Evolutionary conservation across 1,140 invertebrate species (phyloP), one percentile per base, ranked within the genome.

Genomic region (Bombus soroeensis): DNA sequence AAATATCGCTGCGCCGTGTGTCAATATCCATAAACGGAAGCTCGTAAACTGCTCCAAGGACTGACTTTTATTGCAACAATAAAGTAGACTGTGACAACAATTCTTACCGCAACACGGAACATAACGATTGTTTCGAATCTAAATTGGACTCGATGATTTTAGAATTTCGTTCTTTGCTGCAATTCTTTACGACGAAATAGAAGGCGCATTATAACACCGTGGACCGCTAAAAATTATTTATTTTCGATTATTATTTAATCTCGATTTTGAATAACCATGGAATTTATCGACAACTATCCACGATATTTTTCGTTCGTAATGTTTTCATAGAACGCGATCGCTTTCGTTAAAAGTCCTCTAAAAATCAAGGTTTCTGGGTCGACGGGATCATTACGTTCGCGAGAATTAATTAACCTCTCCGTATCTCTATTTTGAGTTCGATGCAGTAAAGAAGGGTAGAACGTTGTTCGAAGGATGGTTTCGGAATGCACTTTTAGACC

Each of bases 341-440:
- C 18, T 68, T 68, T 68, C 64, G 8, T 22, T n/a, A 15, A n/a
- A 34, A 32, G 25, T 70, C 37, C 9, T 39, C 68, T 70, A 15
- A 70, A 70, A 70, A 70, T 70, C 68, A 70, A 70, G 37, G 68
- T 39, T 39, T 70, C 68, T 70, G 10, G 68, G 68, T 70, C 68
- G 10, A 68, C 32, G 6, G 6, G 66, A 39, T 70, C 37, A 37
- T 70, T 70, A 70, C 37, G 37, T 37, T 39, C 22, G 68, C 32
- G n/a, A 32, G 64, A 66, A 66, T 66, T 66, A 66, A 66, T 66
- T 66, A 66, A 66, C 64, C n/a, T 18, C 64, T 32, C 15, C n/a
- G n/a, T 66, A 32, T 32, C n/a, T 66, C 62, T 15, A 18, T 66
- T 66, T 32, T 18, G n/a, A 34, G 6, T 32, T 66, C 1, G 32